Evolutionary conservation across 2,797 vertebrate genomes (phyloP).

Genomic region (Paedocypris micromegethes): DNA sequence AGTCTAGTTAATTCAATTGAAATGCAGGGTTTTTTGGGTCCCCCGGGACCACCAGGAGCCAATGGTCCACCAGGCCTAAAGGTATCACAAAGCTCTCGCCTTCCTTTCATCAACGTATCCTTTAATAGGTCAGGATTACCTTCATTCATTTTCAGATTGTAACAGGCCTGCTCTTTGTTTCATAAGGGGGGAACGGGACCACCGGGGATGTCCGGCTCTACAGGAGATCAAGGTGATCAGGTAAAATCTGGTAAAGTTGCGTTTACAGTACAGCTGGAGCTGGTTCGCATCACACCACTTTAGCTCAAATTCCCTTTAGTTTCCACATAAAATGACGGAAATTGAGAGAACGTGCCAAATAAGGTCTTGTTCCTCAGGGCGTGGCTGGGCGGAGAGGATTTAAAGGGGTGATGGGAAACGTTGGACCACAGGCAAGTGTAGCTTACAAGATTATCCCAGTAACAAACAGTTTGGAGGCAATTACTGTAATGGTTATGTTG

Average conservation of each 20-base stretch:
- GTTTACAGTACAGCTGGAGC: background rate
- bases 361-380: slow-evolving; percentile 58
- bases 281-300: background rate
- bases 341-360: slow-evolving; percentile 2
- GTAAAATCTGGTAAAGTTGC: slow-evolving; percentile 47
- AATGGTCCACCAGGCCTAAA: slow-evolving; percentile 55
- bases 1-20: slow-evolving; percentile 9
- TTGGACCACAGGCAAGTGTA: slow-evolving; percentile 61
- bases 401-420: slow-evolving; percentile 67
- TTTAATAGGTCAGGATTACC: slow-evolving; percentile 25
- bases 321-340: slow-evolving; percentile 3
- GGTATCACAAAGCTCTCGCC: slow-evolving; percentile 44
- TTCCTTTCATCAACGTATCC: slow-evolving; percentile 5
- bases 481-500: slow-evolving; percentile 11
- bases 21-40: slow-evolving; percentile 55
- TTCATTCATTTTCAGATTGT: slow-evolving; percentile 9
- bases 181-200: slow-evolving; percentile 60
- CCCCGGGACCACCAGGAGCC: slow-evolving; percentile 48
- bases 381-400: slow-evolving; percentile 58
- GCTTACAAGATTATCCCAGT: background rate
- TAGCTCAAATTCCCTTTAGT: background rate
- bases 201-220: slow-evolving; percentile 50
- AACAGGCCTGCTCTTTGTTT: slow-evolving; percentile 18
- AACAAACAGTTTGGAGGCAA: background rate
- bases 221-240: slow-evolving; percentile 57